phyloP scores from a whole-genome alignment of 2,797 vertebrate genomes.

The Sebastes minor region DNA sequence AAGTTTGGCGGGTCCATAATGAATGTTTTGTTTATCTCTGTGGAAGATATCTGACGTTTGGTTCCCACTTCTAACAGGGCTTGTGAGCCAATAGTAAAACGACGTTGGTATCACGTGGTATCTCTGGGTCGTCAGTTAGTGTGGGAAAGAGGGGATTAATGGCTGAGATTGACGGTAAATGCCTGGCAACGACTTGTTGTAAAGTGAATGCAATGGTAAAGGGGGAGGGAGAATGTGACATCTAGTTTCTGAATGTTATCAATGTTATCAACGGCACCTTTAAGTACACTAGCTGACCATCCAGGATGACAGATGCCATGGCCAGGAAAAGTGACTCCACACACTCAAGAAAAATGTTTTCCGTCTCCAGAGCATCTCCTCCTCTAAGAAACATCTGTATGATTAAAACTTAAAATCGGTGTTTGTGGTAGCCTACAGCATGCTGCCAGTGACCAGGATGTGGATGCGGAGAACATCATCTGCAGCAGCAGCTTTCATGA shows the following conservation, averaged over 20 bases:
- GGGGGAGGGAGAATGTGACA: fast-evolving
- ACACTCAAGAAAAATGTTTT: not conserved
- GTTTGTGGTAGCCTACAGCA: not conserved
- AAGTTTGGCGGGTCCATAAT: too few relatives aligned
- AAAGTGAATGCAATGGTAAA: too few relatives aligned
- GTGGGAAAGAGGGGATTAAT: too few relatives aligned
- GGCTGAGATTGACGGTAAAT: too few relatives aligned
- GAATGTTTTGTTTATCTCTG: too few relatives aligned
- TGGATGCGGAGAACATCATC: conserved; percentile 18
- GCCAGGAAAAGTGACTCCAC: not conserved
- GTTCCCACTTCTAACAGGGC: too few relatives aligned
- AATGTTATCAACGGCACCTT: too few relatives aligned
- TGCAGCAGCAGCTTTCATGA: conserved; percentile 14
- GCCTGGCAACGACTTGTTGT: too few relatives aligned
- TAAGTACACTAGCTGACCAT: not conserved
- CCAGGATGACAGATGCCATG: not conserved
- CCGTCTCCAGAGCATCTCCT: not conserved
- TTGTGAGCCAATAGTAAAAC: too few relatives aligned
- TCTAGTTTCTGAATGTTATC: fast-evolving
- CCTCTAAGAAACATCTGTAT: not conserved
- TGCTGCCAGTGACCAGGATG: conserved; percentile 6
- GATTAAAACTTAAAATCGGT: not conserved
- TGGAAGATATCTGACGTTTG: too few relatives aligned
- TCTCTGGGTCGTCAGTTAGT: too few relatives aligned
- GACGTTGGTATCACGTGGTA: too few relatives aligned